Conservation (phyloP, 2,113 vertebrate species). For the Carassius auratus region DNA sequence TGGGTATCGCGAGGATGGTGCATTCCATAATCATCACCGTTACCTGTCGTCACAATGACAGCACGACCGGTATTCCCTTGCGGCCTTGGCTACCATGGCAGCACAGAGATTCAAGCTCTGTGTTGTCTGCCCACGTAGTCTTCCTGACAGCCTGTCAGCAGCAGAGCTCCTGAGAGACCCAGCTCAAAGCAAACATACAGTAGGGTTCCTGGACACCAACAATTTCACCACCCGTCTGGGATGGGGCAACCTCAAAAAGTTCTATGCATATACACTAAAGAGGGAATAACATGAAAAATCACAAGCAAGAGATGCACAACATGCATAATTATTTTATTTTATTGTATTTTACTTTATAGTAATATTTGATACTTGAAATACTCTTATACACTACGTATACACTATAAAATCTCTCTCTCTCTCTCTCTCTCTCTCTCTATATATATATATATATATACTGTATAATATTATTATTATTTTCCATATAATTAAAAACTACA, state of each 20-base stretch:
- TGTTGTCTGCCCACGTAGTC: constrained; percentile 35
- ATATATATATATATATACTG: too few species aligned
- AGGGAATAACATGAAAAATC: background rate
- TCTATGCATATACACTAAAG: background rate
- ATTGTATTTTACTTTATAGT: too few species aligned
- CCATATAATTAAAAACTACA: too few species aligned
- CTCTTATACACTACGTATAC: too few species aligned
- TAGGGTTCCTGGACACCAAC: constrained; percentile 30
- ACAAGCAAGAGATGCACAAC: background rate
- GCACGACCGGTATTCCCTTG: constrained; percentile 37
- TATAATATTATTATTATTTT: too few species aligned
- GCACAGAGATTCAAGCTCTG: constrained; percentile 31
- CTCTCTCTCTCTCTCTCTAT: too few species aligned
- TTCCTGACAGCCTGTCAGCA: constrained; percentile 45
- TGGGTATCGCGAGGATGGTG: constrained; percentile 15
- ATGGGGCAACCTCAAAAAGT: constrained; percentile 14
- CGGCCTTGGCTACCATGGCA: constrained; percentile 45
- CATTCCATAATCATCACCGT: constrained; percentile 53
- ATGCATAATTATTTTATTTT: background rate
- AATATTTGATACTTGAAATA: too few species aligned
- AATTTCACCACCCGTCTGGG: background rate
- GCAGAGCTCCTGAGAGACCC: constrained; percentile 9
- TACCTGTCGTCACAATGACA: constrained; percentile 40
- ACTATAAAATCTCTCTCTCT: too few species aligned
- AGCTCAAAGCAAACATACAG: constrained; percentile 19